Percentiles rank a stretch among this genome's conserved stretches.
phyloP scores from a whole-genome alignment of 2,888 invertebrate genomes.

The Itoplectis maculator region DNA sequence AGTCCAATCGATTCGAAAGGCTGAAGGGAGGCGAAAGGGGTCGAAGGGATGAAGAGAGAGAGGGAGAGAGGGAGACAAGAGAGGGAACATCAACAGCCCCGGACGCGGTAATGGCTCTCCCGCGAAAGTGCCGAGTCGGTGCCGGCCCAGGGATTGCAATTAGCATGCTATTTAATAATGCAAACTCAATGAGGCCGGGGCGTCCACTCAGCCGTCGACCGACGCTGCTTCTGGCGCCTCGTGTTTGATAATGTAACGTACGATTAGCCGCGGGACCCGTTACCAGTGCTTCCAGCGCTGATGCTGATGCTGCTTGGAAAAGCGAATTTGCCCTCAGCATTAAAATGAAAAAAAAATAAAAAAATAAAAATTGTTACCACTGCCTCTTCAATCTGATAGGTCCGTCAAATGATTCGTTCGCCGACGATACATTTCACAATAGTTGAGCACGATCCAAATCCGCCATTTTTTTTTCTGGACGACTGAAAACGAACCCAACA shows the following conservation, averaged over 20 bases:
- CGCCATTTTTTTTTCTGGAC: no score
- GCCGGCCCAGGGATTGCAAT: conserved; percentile 76
- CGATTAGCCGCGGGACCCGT: conserved; percentile 68
- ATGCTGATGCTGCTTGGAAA: conserved; percentile 37
- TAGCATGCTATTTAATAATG: conserved; percentile 80
- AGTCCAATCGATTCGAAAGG: conserved; percentile 48
- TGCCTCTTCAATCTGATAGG: no score
- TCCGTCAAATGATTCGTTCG: no score
- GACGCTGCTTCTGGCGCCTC: conserved; percentile 69
- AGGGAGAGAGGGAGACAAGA: neutral
- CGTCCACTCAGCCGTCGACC: conserved; percentile 70
- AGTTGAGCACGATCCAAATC: no score
- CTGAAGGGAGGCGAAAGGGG: neutral
- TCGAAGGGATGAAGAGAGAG: conserved; percentile 11
- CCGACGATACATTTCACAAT: no score
- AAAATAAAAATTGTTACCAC: no score
- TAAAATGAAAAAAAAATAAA: no score
- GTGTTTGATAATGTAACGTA: conserved; percentile 76
- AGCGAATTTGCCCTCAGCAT: conserved; percentile 57
- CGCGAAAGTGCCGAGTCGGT: conserved; percentile 65
- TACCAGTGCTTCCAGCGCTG: conserved; percentile 17
- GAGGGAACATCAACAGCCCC: conserved; percentile 55
- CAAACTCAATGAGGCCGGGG: conserved; percentile 76
- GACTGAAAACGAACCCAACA: no score
- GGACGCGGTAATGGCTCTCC: conserved; percentile 66